Conservation (phyloP, 2,113 vertebrate species). For the Apodemus speciosus region DNA sequence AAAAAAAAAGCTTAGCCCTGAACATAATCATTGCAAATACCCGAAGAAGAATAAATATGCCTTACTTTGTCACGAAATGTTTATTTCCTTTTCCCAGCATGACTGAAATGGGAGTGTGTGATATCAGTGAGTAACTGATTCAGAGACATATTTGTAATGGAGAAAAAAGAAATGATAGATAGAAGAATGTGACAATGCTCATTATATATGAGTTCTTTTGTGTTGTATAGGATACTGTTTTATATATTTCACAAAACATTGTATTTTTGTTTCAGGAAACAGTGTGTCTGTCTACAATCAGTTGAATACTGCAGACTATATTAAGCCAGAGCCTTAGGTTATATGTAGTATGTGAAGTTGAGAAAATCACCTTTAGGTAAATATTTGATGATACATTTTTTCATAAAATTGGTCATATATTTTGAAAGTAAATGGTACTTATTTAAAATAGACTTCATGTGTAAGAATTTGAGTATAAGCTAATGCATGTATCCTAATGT, state of each 20-base stretch:
- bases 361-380: background rate
- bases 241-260: background rate
- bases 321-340: background rate
- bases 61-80: background rate
- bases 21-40: background rate
- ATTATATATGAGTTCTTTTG: background rate
- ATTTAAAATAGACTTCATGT: background rate
- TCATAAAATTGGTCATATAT: background rate
- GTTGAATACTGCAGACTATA: background rate
- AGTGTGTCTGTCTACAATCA: background rate
- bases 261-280: background rate
- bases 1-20: too few species aligned
- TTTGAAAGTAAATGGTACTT: background rate
- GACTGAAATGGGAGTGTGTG: background rate
- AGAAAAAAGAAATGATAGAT: background rate
- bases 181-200: background rate
- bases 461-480: background rate
- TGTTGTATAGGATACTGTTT: background rate
- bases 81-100: background rate
- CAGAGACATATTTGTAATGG: background rate
- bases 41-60: rapidly evolving
- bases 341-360: background rate
- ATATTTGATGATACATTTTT: background rate
- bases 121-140: background rate
- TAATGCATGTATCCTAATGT: background rate